Evolutionary conservation across 2,113 vertebrate species (phyloP).

Genomic region (Dascyllus trimaculatus): DNA sequence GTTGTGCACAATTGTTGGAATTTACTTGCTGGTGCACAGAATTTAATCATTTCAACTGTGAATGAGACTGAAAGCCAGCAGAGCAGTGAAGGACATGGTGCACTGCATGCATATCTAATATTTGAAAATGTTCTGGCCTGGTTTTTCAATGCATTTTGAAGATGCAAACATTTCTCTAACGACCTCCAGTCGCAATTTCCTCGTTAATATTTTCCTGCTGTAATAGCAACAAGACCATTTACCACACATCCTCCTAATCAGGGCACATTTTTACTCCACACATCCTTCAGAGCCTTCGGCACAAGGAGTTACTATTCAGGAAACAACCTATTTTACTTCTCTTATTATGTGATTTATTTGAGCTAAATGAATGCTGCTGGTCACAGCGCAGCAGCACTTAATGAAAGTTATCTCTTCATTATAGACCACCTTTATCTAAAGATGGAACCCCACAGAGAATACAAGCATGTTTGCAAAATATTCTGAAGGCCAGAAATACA

Average conservation of each 20-base stretch:
- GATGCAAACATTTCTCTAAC: constrained; percentile 51
- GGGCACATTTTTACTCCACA: constrained; percentile 16
- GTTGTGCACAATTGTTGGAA: constrained; percentile 22
- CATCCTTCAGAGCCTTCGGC: constrained; percentile 11
- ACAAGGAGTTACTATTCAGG: constrained; percentile 25
- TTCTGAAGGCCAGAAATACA: constrained; percentile 31
- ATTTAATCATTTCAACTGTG: constrained; percentile 51
- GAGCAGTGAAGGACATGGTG: constrained; percentile 35
- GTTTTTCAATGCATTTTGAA: constrained; percentile 42
- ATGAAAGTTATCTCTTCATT: constrained; percentile 48
- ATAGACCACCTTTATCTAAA: constrained; percentile 52
- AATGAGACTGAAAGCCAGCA: constrained; percentile 49
- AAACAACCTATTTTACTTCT: constrained; percentile 48
- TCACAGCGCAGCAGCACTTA: constrained; percentile 33
- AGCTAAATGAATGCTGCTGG: constrained; percentile 59
- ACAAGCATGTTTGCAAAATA: constrained; percentile 22
- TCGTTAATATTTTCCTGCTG: constrained; percentile 4
- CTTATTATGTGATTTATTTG: constrained; percentile 49
- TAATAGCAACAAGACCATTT: constrained; percentile 18
- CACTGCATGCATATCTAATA: constrained; percentile 43
- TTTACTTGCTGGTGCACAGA: constrained; percentile 34
- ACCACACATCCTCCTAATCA: constrained; percentile 14
- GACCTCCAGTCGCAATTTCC: constrained; percentile 44
- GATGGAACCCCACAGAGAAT: constrained; percentile 35
- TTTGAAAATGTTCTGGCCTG: constrained; percentile 38